phyloP scores from a whole-genome alignment of 2,113 vertebrate species.

The Xerus inauris region DNA sequence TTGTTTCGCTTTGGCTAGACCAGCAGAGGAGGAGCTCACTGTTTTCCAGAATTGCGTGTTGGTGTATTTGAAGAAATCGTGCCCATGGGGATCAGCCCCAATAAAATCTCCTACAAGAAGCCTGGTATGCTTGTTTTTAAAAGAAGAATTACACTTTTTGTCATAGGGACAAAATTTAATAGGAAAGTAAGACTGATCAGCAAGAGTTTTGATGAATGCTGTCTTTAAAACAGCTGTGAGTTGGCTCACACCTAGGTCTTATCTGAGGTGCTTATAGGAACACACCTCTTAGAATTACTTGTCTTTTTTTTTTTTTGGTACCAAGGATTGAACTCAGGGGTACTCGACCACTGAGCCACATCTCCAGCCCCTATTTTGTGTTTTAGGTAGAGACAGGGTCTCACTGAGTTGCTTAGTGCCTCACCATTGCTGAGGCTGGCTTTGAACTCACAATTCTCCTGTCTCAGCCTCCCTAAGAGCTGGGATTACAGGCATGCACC shows the following conservation, averaged over 20 bases:
- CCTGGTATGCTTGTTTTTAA: conserved; percentile 88
- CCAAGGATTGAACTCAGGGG: no score
- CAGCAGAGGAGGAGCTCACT: conserved; percentile 93
- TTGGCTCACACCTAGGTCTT: neutral
- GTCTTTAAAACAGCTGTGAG: neutral
- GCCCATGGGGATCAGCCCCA: conserved; percentile 96
- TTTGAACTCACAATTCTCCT: no score
- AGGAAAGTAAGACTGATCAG: neutral
- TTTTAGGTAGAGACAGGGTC: no score
- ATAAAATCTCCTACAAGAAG: conserved; percentile 91
- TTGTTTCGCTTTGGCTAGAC: conserved; percentile 86
- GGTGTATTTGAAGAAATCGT: conserved; percentile 96
- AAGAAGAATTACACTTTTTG: conserved; percentile 26
- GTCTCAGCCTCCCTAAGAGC: no score
- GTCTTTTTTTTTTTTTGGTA: no score
- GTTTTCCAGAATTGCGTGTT: conserved; percentile 94
- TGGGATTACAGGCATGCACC: no score
- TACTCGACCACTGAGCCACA: no score
- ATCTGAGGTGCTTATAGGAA: neutral
- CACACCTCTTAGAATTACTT: neutral
- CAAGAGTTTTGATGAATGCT: neutral
- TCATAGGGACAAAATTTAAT: neutral
- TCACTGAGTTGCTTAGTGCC: no score
- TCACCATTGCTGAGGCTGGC: no score
- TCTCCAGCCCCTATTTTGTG: no score